Base-by-base conservation (phyloP, 2,888 invertebrate species). In the Phengaris arion region DNA sequence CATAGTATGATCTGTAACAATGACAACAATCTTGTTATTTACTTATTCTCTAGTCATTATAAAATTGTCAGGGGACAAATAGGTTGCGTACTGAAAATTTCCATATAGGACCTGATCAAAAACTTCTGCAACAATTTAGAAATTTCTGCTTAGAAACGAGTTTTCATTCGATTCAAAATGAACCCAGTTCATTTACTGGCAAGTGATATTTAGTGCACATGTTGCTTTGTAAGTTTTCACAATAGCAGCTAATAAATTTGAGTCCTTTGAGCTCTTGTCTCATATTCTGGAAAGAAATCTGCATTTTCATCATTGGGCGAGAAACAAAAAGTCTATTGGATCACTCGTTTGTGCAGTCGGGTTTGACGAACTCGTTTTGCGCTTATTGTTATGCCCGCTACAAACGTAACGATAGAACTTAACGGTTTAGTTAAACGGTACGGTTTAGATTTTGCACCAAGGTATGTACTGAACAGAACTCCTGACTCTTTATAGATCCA, bases 1-100 rank as follows among this genome's bases (percentile, higher is more conserved):
- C 87, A 86, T 89, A 76, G 81, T 82, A 80, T 78, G 78, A 81
- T 81, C 91, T 91, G 88, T 51, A 87, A 87, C 83, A 85, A 85
- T 76, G 76, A 75, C 76, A 52, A n/a, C 12, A 35, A 2, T 45
- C 2, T 35, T 6, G 13, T 45, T 10, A 35, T 35, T 64, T 35
- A 35, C 5, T 57, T 57, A 57, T 57, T 57, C 3, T 15, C 6
- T 52, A 52, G 9, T 52, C 7, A 52, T 6, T 52, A 52, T 10
- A 48, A 7, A 48, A 48, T 35, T 35, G 35, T 35, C 2, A 35
- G 35, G 2, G 35, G 35, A 35, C 35, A 35, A 35, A 35, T 3
- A 35, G 35, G 1, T 35, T 35, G 35, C 35, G 3, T 35, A 4
- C 35, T 35, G 35, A 35, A 35, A 35, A 35, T 35, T 35, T 22